Evolutionary conservation across 2,888 invertebrate genomes (phyloP), one percentile per base, ranked within the genome.

Genomic region (Ommatoiulus sabulosus): DNA sequence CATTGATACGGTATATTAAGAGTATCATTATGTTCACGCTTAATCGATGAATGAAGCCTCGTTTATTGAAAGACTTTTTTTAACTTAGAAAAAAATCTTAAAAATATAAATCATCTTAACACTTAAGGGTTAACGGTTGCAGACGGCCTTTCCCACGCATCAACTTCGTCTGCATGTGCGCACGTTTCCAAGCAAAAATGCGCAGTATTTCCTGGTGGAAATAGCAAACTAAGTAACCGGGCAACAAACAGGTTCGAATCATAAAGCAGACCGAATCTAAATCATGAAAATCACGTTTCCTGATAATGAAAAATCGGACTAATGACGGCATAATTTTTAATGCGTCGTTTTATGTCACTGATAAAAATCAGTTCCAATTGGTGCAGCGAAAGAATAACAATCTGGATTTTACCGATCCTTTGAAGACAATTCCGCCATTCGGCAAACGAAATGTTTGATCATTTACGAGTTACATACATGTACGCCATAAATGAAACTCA

Each of bases 111-210:
- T 52, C 52, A 3, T n/a, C 24, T 72, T 20, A 24, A 72, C 20
- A 7, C 72, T 20, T 24, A 4, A 8, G 6, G 72, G 72, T 72
- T 72, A 72, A 20, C 72, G 72, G 20, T 72, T 72, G 24, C 20
- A 20, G 72, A 72, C 20, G 72, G 72, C 72, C 72, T 72, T 72
- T 72, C 72, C 72, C 72, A 72, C 24, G 72, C 72, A 24, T 72
- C 72, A 72, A n/a, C 46, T 8, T 8, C 8, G 46, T 8, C 46
- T 46, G 4, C 46, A 46, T 8, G 4, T 46, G 12, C 48, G 15
- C 6, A 46, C n/a, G 63, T 4, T 17, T 63, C 20, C 52, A 10
- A 72, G 1, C 20, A 24, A 72, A 3, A 8, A 8, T 72, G 24
- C n/a, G n/a, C n/a, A n/a, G n/a, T 72, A 72, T 72, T 72, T 72